Conservation (phyloP, 2,797 vertebrate species). For the Atherinosoma microstoma region DNA sequence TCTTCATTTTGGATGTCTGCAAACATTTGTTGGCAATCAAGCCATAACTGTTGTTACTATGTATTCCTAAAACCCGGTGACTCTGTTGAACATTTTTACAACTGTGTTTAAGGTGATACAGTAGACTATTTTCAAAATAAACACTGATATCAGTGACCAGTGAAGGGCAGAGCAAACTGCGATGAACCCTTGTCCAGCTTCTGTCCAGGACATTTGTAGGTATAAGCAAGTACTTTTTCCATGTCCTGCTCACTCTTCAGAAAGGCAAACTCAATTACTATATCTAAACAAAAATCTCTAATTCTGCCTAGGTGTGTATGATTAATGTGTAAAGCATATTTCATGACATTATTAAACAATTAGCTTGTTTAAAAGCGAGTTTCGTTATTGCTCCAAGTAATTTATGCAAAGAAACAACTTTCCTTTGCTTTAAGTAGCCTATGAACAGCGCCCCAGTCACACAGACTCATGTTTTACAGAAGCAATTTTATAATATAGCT, state of each 20-base stretch:
- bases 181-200: background rate
- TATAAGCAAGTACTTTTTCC: background rate
- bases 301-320: too few relatives aligned
- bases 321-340: too few relatives aligned
- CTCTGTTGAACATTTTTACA: background rate
- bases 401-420: too few relatives aligned
- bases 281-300: too few relatives aligned
- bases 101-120: conserved; percentile 35
- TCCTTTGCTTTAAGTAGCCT: too few relatives aligned
- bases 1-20: background rate
- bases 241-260: too few relatives aligned
- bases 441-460: background rate
- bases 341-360: too few relatives aligned
- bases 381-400: too few relatives aligned
- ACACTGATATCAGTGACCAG: conserved; percentile 15
- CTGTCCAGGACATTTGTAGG: background rate
- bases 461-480: background rate
- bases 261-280: too few relatives aligned
- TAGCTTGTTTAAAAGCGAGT: too few relatives aligned
- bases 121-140: conserved; percentile 57
- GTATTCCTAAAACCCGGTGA: background rate
- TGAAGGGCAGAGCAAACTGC: background rate
- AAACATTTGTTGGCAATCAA: background rate
- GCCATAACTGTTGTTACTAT: rapidly evolving
- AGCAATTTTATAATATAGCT: background rate